Conservation (phyloP, 2,888 invertebrate species). For the Carabus problematicus region DNA sequence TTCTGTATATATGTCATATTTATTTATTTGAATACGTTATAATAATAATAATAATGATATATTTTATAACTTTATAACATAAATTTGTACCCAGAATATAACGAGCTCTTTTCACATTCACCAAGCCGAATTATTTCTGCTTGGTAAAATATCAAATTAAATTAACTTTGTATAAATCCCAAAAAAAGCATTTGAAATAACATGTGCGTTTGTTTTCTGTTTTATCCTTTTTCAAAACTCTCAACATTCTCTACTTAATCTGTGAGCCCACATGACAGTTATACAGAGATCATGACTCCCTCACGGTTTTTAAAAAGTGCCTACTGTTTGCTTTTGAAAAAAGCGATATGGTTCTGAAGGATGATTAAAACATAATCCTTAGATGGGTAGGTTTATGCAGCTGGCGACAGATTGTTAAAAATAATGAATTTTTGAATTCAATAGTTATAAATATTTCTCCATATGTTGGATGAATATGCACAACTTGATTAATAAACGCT, state of each 20-base stretch:
- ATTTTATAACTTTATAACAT: too few relatives aligned
- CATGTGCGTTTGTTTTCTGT: slow-evolving; percentile 6
- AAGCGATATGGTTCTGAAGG: slow-evolving; percentile 35
- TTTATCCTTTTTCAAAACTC: slow-evolving; percentile 33
- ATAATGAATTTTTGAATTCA: slow-evolving; percentile 26
- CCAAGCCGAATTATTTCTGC: too few relatives aligned
- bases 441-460: not conserved
- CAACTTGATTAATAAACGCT: too few relatives aligned
- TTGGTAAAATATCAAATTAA: too few relatives aligned
- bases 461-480: too few relatives aligned
- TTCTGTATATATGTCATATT: too few relatives aligned
- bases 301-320: not conserved
- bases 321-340: slow-evolving; percentile 9
- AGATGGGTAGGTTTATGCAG: slow-evolving; percentile 22
- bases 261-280: slow-evolving; percentile 11
- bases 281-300: slow-evolving; percentile 7
- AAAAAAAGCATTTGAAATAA: not conserved
- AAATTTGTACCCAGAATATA: too few relatives aligned
- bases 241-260: slow-evolving; percentile 35
- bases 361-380: slow-evolving; percentile 40
- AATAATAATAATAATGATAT: too few relatives aligned
- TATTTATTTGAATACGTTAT: too few relatives aligned
- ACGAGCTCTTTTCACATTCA: too few relatives aligned
- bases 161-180: too few relatives aligned
- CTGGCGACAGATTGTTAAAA: slow-evolving; percentile 24